Evolutionary conservation across 2,113 vertebrate species (phyloP).

Genomic region (Pyxicephalus adspersus): DNA sequence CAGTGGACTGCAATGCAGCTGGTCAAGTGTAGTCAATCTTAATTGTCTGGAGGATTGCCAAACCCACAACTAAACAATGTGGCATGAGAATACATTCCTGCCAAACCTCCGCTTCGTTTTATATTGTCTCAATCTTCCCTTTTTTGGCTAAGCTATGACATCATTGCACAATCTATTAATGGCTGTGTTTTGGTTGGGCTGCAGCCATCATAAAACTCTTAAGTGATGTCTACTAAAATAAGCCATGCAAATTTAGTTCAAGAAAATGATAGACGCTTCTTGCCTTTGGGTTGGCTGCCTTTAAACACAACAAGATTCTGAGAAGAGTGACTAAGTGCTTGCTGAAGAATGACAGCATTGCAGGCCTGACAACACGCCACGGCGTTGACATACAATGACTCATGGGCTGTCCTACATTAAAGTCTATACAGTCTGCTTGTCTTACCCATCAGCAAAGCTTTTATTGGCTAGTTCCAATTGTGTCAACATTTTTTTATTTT

Average conservation of each 20-base stretch:
- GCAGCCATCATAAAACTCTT: constrained; percentile 68
- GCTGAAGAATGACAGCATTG: constrained; percentile 62
- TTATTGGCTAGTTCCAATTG: background rate
- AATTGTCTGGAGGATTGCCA: constrained; percentile 67
- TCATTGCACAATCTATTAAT: constrained; percentile 66
- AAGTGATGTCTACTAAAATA: constrained; percentile 62
- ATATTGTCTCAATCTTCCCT: constrained; percentile 42
- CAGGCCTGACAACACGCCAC: constrained; percentile 63
- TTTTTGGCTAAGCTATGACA: constrained; percentile 64
- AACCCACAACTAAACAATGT: constrained; percentile 65
- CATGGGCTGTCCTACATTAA: background rate
- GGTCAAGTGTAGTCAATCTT: constrained; percentile 70
- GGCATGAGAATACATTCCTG: constrained; percentile 63
- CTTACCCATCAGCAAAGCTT: background rate
- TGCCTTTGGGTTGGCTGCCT: constrained; percentile 70
- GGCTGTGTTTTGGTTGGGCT: constrained; percentile 73
- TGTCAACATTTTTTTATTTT: background rate
- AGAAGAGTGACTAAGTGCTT: constrained; percentile 59
- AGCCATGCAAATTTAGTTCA: constrained; percentile 66
- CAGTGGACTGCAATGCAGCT: constrained; percentile 70
- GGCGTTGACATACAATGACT: background rate
- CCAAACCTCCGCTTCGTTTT: constrained; percentile 65
- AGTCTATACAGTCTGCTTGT: background rate
- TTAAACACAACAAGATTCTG: constrained; percentile 50
- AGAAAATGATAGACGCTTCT: constrained; percentile 70